Percentiles rank a stretch among this genome's conserved stretches.
phyloP scores from a whole-genome alignment of 1,140 invertebrate species.

The Limonius californicus region DNA sequence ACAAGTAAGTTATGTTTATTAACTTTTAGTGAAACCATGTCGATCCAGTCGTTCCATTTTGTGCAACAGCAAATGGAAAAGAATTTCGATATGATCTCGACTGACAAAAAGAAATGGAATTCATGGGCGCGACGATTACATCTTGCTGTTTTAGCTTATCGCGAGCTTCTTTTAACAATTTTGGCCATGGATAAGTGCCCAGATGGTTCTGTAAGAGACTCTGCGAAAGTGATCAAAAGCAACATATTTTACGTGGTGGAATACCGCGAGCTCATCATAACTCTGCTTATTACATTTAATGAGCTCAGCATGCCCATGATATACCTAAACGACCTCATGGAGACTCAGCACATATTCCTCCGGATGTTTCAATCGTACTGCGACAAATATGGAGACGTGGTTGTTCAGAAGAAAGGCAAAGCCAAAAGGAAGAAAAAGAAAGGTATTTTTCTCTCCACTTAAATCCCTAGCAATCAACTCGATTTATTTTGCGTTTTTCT shows the following conservation, averaged over 20 bases:
- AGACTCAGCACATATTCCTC: constrained; percentile 87
- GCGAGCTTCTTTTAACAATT: constrained; percentile 72
- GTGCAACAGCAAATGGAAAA: constrained; percentile 88
- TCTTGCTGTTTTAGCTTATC: constrained; percentile 63
- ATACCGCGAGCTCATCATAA: constrained; percentile 86
- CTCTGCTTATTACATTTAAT: constrained; percentile 76
- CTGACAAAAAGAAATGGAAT: constrained; percentile 81
- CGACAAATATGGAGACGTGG: constrained; percentile 57
- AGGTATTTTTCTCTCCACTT: neutral
- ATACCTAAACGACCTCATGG: constrained; percentile 83
- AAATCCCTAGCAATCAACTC: too few species aligned
- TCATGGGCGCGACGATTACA: constrained; percentile 84
- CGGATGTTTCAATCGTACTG: constrained; percentile 86
- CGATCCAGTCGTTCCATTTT: constrained; percentile 86
- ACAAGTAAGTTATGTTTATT: constrained; percentile 13
- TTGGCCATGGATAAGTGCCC: constrained; percentile 72
- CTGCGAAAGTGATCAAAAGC: constrained; percentile 81
- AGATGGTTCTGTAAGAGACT: constrained; percentile 66
- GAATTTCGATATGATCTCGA: constrained; percentile 80
- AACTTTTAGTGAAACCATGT: constrained; percentile 77
- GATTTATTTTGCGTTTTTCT: too few species aligned
- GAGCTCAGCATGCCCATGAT: constrained; percentile 81
- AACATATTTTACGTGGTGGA: constrained; percentile 93
- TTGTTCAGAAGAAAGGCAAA: constrained; percentile 73
- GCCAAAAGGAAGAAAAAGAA: constrained; percentile 43